Evolutionary conservation across 2,113 vertebrate species (phyloP).

Genomic region (Nerophis ophidion): DNA sequence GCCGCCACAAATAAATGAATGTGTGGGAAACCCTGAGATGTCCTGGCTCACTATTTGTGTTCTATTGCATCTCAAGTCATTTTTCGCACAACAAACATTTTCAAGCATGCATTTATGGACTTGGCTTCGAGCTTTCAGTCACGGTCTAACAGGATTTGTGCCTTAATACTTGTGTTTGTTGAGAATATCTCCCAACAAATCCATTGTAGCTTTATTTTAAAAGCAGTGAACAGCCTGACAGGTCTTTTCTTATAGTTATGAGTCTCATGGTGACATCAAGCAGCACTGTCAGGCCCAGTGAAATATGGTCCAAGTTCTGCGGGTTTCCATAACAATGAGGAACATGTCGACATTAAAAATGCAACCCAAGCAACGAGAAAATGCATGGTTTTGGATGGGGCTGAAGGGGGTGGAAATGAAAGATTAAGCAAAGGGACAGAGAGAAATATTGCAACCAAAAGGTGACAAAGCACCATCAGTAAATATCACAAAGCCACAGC

Average conservation of each 20-base stretch:
- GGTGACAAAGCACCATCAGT: slow-evolving; percentile 20
- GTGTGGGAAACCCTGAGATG: too few species aligned
- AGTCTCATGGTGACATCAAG: not conserved
- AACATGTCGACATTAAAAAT: not conserved
- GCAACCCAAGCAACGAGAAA: slow-evolving; percentile 3
- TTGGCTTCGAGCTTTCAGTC: too few species aligned
- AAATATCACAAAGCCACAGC: slow-evolving; percentile 33
- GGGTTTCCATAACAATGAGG: slow-evolving; percentile 39
- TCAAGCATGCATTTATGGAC: too few species aligned
- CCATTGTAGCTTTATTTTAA: slow-evolving; percentile 30
- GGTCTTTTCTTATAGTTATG: slow-evolving; percentile 40
- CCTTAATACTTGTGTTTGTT: too few species aligned
- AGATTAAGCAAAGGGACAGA: slow-evolving; percentile 5
- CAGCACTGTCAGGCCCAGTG: slow-evolving; percentile 9
- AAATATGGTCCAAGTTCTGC: slow-evolving; percentile 29
- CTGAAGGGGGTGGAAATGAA: slow-evolving; percentile 25
- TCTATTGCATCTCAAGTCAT: too few species aligned
- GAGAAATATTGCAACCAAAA: not conserved
- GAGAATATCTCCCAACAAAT: slow-evolving; percentile 35
- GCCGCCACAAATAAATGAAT: too few species aligned
- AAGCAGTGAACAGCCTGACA: slow-evolving; percentile 46
- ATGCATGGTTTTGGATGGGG: slow-evolving; percentile 5
- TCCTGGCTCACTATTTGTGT: too few species aligned
- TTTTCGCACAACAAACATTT: too few species aligned
- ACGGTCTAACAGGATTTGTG: too few species aligned